These are phyloP conservation scores for Mirza zaza DNA, from an alignment of 2,113 vertebrate genomes.

Conservation along the genomic window DNA sequence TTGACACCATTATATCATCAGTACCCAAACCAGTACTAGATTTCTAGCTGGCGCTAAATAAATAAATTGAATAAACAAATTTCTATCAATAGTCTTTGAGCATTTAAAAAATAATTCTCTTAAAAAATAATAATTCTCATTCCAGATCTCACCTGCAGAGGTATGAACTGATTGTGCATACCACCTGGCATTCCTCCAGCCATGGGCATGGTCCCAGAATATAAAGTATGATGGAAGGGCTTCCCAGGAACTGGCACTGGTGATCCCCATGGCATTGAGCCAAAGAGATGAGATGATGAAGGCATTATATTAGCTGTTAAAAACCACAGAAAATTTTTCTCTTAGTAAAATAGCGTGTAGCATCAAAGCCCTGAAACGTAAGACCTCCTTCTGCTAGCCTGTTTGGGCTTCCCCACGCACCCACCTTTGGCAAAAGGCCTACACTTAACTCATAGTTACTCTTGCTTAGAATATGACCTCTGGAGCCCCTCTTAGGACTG, in stretches of 20 bases:
- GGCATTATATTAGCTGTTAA: slow-evolving; percentile 88
- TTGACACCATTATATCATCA: neutral
- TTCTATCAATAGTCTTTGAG: neutral
- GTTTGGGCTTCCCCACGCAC: neutral
- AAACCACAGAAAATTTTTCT: slow-evolving; percentile 41
- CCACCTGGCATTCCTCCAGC: slow-evolving; percentile 85
- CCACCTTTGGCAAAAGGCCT: neutral
- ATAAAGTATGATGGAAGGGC: slow-evolving; percentile 89
- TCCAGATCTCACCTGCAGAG: slow-evolving; percentile 90
- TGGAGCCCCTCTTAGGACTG: neutral
- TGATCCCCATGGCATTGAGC: slow-evolving; percentile 89
- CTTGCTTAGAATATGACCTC: neutral
- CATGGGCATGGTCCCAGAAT: slow-evolving; percentile 84
- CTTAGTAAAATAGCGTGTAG: slow-evolving; percentile 14
- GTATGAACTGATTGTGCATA: slow-evolving; percentile 96
- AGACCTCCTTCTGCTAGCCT: neutral
- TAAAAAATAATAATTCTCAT: neutral
- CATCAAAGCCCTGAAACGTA: neutral
- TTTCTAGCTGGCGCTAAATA: neutral
- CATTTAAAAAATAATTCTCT: neutral
- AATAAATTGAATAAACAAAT: neutral
- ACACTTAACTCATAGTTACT: neutral
- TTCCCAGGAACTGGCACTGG: slow-evolving; percentile 85
- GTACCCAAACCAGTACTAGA: neutral
- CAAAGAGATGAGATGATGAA: slow-evolving; percentile 87